A percentile compares a stretch with the other conserved stretches of the same genome.
These are phyloP conservation scores for Augochlora pura DNA, from an alignment of 1,140 invertebrate genomes.

Conservation along the genomic window DNA sequence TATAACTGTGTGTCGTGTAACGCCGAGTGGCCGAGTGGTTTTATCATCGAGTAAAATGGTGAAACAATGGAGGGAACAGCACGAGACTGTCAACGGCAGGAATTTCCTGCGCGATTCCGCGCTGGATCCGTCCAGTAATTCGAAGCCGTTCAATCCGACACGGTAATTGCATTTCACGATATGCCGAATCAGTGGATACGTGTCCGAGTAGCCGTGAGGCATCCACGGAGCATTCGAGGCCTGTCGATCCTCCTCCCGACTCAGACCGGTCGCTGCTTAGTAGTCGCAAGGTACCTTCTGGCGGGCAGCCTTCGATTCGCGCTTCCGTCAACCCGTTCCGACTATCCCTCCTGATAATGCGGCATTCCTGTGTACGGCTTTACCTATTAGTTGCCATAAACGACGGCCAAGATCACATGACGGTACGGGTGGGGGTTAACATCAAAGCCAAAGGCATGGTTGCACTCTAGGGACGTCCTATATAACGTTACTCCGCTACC, in stretches of 20 bases:
- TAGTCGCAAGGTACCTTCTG: conserved; percentile 28
- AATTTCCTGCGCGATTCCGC: conserved; percentile 7
- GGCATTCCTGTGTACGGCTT: conserved; percentile 55
- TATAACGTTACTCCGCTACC: conserved; percentile 58
- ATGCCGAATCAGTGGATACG: conserved; percentile 63
- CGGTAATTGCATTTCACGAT: conserved; percentile 74
- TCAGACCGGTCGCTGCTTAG: conserved; percentile 13
- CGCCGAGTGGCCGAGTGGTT: too few relatives aligned
- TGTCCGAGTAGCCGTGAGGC: conserved; percentile 56
- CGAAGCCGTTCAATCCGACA: conserved; percentile 27
- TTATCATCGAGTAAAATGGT: background rate
- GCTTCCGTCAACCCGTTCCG: background rate
- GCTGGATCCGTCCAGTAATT: conserved; percentile 22
- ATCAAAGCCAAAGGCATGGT: conserved; percentile 80
- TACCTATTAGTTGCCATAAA: conserved; percentile 75
- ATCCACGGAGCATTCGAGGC: conserved; percentile 50
- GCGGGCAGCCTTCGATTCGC: conserved; percentile 33
- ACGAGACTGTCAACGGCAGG: background rate
- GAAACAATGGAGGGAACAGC: background rate
- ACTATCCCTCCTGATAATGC: conserved; percentile 49
- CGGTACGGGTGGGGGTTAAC: conserved; percentile 61
- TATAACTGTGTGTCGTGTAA: too few relatives aligned
- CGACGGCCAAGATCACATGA: conserved; percentile 67
- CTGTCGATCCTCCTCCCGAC: conserved; percentile 48
- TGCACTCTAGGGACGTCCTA: conserved; percentile 70